Percentiles rank a stretch among this genome's conserved stretches.
phyloP scores from a whole-genome alignment of 1,140 invertebrate genomes.

The Pseudomyrmex sp. region DNA sequence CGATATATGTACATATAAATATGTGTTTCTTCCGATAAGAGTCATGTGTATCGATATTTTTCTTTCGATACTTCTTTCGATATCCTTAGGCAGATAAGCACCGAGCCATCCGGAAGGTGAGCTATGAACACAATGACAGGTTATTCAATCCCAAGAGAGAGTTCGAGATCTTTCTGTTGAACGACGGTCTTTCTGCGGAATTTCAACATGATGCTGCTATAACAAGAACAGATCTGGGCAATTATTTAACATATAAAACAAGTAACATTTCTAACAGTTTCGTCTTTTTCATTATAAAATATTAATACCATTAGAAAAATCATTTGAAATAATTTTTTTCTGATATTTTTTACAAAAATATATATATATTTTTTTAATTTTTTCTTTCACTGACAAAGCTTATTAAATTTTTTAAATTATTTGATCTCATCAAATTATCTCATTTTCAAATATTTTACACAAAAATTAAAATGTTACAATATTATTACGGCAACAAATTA shows the following conservation, averaged over 20 bases:
- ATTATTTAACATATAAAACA: slow-evolving; percentile 40
- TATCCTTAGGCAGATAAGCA: slow-evolving; percentile 55
- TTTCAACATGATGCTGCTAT: slow-evolving; percentile 46
- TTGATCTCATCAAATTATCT: neutral
- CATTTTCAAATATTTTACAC: neutral
- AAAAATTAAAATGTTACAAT: neutral
- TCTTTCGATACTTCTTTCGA: slow-evolving; percentile 34
- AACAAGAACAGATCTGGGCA: slow-evolving; percentile 58
- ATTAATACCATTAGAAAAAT: neutral
- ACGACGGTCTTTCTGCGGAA: slow-evolving; percentile 42
- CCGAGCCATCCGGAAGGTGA: slow-evolving; percentile 54
- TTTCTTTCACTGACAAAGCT: neutral
- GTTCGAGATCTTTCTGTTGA: slow-evolving; percentile 34
- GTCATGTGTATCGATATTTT: slow-evolving; percentile 43
- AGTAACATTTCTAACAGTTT: slow-evolving; percentile 1
- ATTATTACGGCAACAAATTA: neutral
- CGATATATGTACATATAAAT: neutral
- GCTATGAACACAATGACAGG: slow-evolving; percentile 50
- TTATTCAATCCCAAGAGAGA: slow-evolving; percentile 49
- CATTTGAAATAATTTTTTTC: too few relatives aligned
- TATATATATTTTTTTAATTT: neutral
- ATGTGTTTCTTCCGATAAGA: slow-evolving; percentile 41
- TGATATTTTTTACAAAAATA: neutral
- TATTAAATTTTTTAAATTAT: neutral
- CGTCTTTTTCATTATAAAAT: slow-evolving; percentile 6